Base-by-base conservation (phyloP, 2,113 vertebrate species). In the Psephotus haematonotus region DNA sequence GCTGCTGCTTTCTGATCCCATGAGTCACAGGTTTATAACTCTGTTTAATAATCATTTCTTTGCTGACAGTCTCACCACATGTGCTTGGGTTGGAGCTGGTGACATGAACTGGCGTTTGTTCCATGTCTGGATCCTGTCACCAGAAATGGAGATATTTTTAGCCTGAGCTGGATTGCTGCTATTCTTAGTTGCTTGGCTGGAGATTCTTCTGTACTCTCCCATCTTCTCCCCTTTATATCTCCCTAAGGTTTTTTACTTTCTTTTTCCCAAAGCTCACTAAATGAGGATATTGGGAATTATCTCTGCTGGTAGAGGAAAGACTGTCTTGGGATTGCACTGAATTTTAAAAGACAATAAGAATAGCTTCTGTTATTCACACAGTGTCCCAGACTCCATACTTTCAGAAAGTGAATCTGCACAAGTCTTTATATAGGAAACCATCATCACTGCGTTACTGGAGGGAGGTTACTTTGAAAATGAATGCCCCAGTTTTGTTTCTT, bases 101-200 rank as follows among this genome's bases (percentile, higher is more conserved):
- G 57, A 35, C 72, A 18, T 35, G 33, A 86, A 20, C 49, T 47
- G 52, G 47, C 5, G 0, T 79, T 95, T 2, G 1, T 52, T 92
- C 57, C 28, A 49, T 0, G 44, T 72, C 93, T 96, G 91, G 80
- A 87, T 88, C 72, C 37, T 2, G 2, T 85, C 93, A 87, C 80
- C 64, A 72, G 78, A 79, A 94, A 82, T n/a, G 13, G 44, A 92
- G 72, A 39, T 91, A 96, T 91, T 86, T 95, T 95, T 96, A 94
- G 57, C 62, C 49, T 81, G 28, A 82, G 8, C 44, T 91, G 59
- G 91, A 72, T 37, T 3, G 16, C 62, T 68, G 44, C 65, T 96
- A 65, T 94, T 95, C 52, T 96, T 84, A 92, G 76, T 68, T 78
- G 68, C 70, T 75, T 78, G 35, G 24, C 60, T 88, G 90, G 25